Evolutionary conservation across 2,888 invertebrate species (phyloP), one percentile per base, ranked within the genome.

Genomic region (Mechanitis messenoides): DNA sequence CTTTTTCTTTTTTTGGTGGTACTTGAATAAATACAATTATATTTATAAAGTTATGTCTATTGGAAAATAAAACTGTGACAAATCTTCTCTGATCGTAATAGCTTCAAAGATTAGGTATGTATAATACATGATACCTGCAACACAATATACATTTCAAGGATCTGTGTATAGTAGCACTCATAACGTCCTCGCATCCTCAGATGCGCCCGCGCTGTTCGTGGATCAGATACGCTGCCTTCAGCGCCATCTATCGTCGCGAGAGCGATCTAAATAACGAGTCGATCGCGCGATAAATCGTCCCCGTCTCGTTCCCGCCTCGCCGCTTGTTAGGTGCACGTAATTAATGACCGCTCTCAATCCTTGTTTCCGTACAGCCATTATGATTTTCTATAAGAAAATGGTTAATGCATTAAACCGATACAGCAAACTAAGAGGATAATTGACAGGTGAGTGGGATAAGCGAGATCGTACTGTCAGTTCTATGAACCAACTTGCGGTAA

Each of bases 201-300:
- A 45, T 59, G 68, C 68, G 69, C 64, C 66, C 72, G 73, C 73
- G 77, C 71, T 69, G 72, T 75, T 80, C 87, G 86, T 86, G 85
- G 73, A 87, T 86, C 87, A 77, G 87, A 88, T 88, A 87, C 59
- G 74, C 74, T 61, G 71, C 74, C 71, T 69, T 66, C 78, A 73
- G 74, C 80, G 83, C 84, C 85, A 85, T 85, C 87, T 86, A 84
- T 83, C 86, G 86, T 79, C 83, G 79, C 79, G 71, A 71, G 72
- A 69, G 76, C 79, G 85, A 87, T 87, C 86, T 87, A 84, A 86
- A 84, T 86, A 87, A 85, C 84, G 80, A 82, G 79, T 78, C 81
- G 84, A 83, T 84, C 78, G 78, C 69, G 71, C 76, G 85, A 84
- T 85, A 86, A 83, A 85, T 85, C 81, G 81, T 74, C 74, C 72